Evolutionary conservation across 2,888 invertebrate species (phyloP), one percentile per base, ranked within the genome.

Genomic region (Glaucopsyche alexis): DNA sequence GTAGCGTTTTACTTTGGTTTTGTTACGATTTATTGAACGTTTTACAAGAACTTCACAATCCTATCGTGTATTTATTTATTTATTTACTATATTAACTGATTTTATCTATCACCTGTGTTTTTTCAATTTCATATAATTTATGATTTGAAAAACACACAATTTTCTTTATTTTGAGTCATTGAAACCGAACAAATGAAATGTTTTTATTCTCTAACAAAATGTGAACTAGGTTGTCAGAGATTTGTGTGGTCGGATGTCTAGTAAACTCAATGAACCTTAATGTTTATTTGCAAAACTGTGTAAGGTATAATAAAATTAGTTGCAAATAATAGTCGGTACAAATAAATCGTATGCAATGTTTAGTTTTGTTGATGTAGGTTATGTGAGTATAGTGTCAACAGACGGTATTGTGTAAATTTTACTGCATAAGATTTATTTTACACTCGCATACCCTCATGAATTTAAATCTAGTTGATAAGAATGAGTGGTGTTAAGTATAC

Each of bases 381-480:
- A 84, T 84, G 81, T 82, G 82, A 80, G 81, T 80, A 83, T 85
- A 84, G 85, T 84, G 84, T 85, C 83, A 84, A 81, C 81, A 86
- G 87, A 86, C 88, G 85, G 79, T 69, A 29, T 80, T 84, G 82
- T 86, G 86, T 88, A 88, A 80, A 87, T 85, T 89, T 87, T 87
- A 83, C 85, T 66, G 52, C 67, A 84, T 89, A 88, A 87, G 87
- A 82, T 89, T 91, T 91, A 90, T 91, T 90, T 89, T 89, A 91
- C 89, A 90, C 29, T 60, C 29, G 60, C 60, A 60, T 85, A 88
- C 80, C 81, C 89, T 90, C 90, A 90, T 89, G 88, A 90, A 87
- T 90, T 89, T 74, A 87, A 88, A 86, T 88, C 82, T 91, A 91
- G 90, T 84, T 84, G 81, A 76, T 90, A 91, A 90, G 90, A 86